Conservation (phyloP, 2,888 invertebrate genomes). For the Nephrotoma appendiculata region DNA sequence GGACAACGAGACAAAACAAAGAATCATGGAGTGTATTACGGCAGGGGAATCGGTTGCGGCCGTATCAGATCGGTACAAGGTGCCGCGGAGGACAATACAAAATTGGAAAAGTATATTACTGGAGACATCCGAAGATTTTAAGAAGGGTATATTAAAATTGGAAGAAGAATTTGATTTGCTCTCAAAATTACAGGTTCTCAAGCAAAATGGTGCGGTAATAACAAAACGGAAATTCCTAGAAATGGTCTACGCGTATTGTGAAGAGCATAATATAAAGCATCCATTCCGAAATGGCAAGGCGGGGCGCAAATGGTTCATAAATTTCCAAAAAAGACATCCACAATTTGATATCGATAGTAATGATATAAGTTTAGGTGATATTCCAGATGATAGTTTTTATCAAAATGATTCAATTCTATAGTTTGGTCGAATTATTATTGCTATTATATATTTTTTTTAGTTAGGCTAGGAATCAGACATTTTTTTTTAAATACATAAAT, state of each 20-base stretch:
- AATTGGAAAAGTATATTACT: slow-evolving; percentile 1
- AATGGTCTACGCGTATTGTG: slow-evolving; percentile 1
- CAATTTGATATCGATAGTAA: not conserved
- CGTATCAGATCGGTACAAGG: not conserved
- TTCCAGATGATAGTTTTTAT: slow-evolving; percentile 1
- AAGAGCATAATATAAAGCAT: not conserved
- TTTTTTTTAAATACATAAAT: not conserved
- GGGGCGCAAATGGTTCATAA: not conserved
- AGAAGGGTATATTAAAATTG: not conserved
- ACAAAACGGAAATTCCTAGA: not conserved
- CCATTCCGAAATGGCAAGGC: not conserved
- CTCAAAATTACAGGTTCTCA: not conserved
- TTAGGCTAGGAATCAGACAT: not conserved
- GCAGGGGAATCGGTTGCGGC: not conserved
- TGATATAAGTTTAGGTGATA: not conserved
- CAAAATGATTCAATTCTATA: not conserved
- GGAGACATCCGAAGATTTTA: not conserved
- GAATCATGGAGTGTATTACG: not conserved
- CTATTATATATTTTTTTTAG: not conserved
- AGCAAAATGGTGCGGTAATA: not conserved
- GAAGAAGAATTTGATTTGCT: not conserved
- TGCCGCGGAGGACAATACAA: not conserved
- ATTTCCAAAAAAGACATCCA: not conserved
- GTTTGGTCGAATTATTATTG: not conserved
- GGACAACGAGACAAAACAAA: not conserved